Percentiles rank a stretch among this genome's conserved stretches.
phyloP scores from a whole-genome alignment of 2,888 invertebrate genomes.

The Aproaerema taeniolella region DNA sequence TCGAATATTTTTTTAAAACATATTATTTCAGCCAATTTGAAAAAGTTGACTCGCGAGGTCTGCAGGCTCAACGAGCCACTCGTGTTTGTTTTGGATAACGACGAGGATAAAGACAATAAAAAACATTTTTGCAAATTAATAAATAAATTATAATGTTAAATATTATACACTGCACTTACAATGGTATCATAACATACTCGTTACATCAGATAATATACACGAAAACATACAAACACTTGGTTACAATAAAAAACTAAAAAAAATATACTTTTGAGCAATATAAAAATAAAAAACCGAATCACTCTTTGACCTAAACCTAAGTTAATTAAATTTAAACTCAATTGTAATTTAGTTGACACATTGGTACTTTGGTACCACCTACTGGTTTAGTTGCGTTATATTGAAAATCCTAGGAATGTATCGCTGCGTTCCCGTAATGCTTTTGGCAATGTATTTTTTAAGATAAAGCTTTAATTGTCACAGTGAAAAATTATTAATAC shows the following conservation, averaged over 20 bases:
- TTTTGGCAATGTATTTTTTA: conserved; percentile 59
- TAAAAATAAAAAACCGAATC: conserved; percentile 72
- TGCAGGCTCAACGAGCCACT: too few species aligned
- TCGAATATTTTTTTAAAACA: too few species aligned
- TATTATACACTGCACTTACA: conserved; percentile 74
- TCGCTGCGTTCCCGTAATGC: conserved; percentile 38
- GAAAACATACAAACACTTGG: conserved; percentile 64
- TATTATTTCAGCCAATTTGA: too few species aligned
- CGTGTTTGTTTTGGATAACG: too few species aligned
- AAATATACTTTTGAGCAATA: conserved; percentile 73
- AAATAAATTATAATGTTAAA: conserved; percentile 77
- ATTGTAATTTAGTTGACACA: background rate
- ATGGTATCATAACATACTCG: conserved; percentile 60
- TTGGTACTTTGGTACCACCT: conserved; percentile 35
- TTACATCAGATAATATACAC: conserved; percentile 67
- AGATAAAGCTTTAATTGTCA: conserved; percentile 27
- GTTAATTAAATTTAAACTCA: conserved; percentile 35
- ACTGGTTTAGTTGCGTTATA: conserved; percentile 9
- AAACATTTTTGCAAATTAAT: conserved; percentile 61
- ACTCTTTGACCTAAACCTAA: conserved; percentile 53
- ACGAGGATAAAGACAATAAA: too few species aligned
- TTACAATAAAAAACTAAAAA: conserved; percentile 52
- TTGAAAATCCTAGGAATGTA: conserved; percentile 57
- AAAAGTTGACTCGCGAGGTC: too few species aligned
- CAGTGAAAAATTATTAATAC: conserved; percentile 11